Evolutionary conservation across 2,888 invertebrate species (phyloP).

Genomic region (Eremobia ochroleuca): DNA sequence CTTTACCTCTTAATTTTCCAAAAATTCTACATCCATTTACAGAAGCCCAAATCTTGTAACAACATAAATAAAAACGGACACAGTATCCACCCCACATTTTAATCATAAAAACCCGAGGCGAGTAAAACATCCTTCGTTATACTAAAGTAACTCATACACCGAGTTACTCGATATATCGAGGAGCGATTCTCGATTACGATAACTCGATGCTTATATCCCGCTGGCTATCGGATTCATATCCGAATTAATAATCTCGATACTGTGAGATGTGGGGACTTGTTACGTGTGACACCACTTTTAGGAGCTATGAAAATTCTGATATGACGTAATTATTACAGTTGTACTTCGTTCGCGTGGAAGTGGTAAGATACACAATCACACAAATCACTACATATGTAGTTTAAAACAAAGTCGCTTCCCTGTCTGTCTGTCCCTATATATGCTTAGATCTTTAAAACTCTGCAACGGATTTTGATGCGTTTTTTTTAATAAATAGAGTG

Average conservation of each 20-base stretch:
- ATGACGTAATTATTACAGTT: not conserved
- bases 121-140: conserved; percentile 72
- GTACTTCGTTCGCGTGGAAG: no score
- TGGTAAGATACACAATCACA: no score
- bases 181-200: conserved; percentile 76
- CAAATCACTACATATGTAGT: no score
- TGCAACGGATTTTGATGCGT: no score
- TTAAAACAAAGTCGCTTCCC: no score
- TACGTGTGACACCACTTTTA: conserved; percentile 76
- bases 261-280: conserved; percentile 82
- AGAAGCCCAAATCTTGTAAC: not conserved
- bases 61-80: conserved; percentile 6
- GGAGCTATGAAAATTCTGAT: conserved; percentile 40
- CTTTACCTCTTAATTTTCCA: no score
- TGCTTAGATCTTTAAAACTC: no score
- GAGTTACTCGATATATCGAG: conserved; percentile 73
- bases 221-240: conserved; percentile 87
- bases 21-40: not conserved
- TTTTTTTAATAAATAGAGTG: no score
- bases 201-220: conserved; percentile 78
- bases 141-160: conserved; percentile 61
- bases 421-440: no score
- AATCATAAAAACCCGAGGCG: conserved; percentile 79
- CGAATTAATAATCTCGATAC: conserved; percentile 88
- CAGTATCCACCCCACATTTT: conserved; percentile 42